These are phyloP conservation scores for Eugnorisma glareosa DNA, from an alignment of 2,888 invertebrate genomes.

Conservation along the genomic window DNA sequence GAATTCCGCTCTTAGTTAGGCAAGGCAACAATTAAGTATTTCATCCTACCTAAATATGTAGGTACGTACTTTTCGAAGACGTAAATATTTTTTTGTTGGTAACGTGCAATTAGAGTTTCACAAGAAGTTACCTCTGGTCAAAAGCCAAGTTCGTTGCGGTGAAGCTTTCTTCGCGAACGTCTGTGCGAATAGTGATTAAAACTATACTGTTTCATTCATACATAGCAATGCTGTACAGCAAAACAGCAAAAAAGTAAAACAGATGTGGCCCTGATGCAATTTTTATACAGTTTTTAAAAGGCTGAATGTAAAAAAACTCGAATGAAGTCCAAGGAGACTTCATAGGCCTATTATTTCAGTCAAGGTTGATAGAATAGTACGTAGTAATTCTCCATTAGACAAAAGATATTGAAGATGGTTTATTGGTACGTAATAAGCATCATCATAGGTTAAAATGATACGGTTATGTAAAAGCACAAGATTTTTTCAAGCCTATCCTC, in stretches of 20 bases:
- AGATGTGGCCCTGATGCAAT: slow-evolving; percentile 23
- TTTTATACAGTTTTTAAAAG: not conserved
- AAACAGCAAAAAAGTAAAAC: slow-evolving; percentile 5
- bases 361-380: slow-evolving; percentile 17
- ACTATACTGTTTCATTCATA: not conserved
- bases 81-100: slow-evolving; percentile 4
- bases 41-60: not conserved
- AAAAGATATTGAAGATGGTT: not conserved
- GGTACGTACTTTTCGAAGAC: not conserved
- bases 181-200: not conserved
- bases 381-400: slow-evolving; percentile 2
- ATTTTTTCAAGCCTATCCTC: not conserved
- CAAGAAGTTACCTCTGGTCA: slow-evolving; percentile 15
- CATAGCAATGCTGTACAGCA: not conserved
- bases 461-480: slow-evolving; percentile 8
- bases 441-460: slow-evolving; percentile 15
- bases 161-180: slow-evolving; percentile 14
- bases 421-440: slow-evolving; percentile 1
- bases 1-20: not conserved
- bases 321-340: slow-evolving; percentile 37
- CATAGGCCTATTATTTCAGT: slow-evolving; percentile 6
- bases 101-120: slow-evolving; percentile 21
- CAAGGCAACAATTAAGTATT: slow-evolving; percentile 26
- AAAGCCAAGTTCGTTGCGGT: slow-evolving; percentile 30
- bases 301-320: slow-evolving; percentile 18